Evolutionary conservation across 2,797 vertebrate genomes (phyloP).

Genomic region (Bucorvus abyssinicus): DNA sequence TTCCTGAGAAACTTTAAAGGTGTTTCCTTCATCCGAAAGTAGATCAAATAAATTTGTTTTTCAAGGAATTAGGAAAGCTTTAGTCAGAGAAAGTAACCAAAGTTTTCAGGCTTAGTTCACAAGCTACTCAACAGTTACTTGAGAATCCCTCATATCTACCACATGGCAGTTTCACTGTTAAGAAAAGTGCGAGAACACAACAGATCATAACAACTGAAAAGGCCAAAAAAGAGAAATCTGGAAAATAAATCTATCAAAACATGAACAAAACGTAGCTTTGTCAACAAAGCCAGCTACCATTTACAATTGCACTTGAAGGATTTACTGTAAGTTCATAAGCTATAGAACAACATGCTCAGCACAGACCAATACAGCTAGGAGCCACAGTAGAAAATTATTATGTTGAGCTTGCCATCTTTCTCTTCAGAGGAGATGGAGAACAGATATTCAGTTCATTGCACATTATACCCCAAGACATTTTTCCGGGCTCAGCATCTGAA

Average conservation of each 20-base stretch:
- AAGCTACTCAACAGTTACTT: not conserved
- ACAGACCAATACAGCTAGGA: not conserved
- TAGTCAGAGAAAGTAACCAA: not conserved
- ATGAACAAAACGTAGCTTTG: not conserved
- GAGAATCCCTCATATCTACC: not conserved
- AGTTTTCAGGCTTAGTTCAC: not conserved
- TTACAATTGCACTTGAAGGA: not conserved
- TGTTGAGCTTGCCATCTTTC: not conserved
- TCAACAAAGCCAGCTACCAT: not conserved
- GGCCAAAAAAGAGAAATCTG: not conserved
- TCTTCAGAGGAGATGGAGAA: not conserved
- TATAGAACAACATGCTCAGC: not conserved
- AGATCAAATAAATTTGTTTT: not conserved
- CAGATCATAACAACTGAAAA: not conserved
- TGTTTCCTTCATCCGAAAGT: not conserved
- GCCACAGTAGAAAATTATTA: not conserved
- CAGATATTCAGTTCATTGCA: not conserved
- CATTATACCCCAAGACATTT: not conserved
- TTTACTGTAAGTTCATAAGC: not conserved
- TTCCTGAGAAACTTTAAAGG: not conserved
- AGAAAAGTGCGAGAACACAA: not conserved
- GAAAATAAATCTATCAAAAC: not conserved
- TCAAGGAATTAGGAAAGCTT: not conserved
- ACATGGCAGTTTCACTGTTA: not conserved
- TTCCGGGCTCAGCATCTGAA: not conserved